phyloP scores from a whole-genome alignment of 92 coral and sea anemone species.

The Porites lobata region DNA sequence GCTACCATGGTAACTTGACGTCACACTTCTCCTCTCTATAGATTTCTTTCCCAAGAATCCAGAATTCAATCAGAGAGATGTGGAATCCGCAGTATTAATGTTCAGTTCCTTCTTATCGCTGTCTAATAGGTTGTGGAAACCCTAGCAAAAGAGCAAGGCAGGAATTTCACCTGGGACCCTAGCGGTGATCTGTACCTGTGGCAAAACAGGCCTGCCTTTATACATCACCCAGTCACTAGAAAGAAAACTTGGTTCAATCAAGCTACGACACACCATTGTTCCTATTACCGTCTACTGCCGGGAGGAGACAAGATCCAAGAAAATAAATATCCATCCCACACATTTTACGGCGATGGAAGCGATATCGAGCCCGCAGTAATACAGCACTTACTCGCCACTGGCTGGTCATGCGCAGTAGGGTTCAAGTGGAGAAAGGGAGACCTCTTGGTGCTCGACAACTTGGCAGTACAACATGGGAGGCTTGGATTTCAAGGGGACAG shows the following conservation, averaged over 20 bases:
- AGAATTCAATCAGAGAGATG: too few species aligned
- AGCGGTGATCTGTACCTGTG: conserved; percentile 40
- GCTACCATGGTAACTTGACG: conserved; percentile 24
- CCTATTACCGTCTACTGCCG: conserved; percentile 39
- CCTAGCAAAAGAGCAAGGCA: conserved; percentile 19
- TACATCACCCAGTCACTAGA: conserved; percentile 53
- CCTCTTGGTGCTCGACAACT: conserved; percentile 55
- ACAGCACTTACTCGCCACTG: conserved; percentile 55
- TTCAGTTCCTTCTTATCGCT: not conserved
- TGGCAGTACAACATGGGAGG: not conserved
- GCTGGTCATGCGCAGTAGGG: conserved; percentile 69
- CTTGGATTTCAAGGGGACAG: not conserved
- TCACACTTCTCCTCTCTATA: conserved; percentile 31
- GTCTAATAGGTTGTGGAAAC: conserved; percentile 42
- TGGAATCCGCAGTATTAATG: too few species aligned
- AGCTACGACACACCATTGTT: not conserved
- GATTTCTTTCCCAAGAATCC: too few species aligned
- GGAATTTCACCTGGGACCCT: conserved; percentile 43
- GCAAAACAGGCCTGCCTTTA: conserved; percentile 55
- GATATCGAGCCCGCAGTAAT: conserved; percentile 47
- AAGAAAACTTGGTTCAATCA: conserved; percentile 64
- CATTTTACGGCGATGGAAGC: conserved; percentile 64
- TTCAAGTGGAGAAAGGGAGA: conserved; percentile 60
- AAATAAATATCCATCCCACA: conserved; percentile 49
- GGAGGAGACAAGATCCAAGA: conserved; percentile 46